Evolutionary conservation across 2,888 invertebrate species (phyloP).

Genomic region (Trachelus iudaicus): DNA sequence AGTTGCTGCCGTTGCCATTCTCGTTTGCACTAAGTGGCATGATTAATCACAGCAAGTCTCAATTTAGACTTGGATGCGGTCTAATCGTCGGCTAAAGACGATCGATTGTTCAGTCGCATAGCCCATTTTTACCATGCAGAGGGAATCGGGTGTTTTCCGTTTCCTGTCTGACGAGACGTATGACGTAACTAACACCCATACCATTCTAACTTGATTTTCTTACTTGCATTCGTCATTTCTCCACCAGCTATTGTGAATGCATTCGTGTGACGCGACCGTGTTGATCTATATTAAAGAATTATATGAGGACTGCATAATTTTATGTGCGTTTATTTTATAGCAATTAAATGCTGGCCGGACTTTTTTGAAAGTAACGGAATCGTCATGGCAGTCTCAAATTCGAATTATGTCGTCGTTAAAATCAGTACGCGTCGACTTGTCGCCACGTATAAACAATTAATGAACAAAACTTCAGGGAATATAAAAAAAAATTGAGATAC

Average conservation of each 20-base stretch:
- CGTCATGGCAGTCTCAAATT: neutral
- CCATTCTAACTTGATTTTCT: constrained; percentile 22
- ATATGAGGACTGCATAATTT: constrained; percentile 10
- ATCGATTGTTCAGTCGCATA: constrained; percentile 15
- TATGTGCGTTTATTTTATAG: neutral
- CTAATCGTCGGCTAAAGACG: constrained; percentile 86
- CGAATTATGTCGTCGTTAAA: neutral
- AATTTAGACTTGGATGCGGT: constrained; percentile 94
- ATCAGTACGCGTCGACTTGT: neutral
- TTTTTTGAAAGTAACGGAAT: neutral
- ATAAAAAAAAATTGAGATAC: neutral
- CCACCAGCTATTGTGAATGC: constrained; percentile 22
- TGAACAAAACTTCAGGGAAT: neutral
- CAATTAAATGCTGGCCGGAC: neutral
- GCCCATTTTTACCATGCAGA: constrained; percentile 15
- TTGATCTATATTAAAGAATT: constrained; percentile 24
- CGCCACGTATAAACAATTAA: neutral
- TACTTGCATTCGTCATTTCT: constrained; percentile 29
- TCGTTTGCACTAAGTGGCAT: constrained; percentile 92
- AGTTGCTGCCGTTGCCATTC: constrained; percentile 91
- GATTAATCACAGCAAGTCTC: constrained; percentile 92
- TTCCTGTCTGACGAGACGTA: constrained; percentile 20
- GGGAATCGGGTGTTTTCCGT: constrained; percentile 18
- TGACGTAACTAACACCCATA: constrained; percentile 28
- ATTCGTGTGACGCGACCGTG: constrained; percentile 26